Percentiles rank a stretch among this genome's conserved stretches.
Conservation (phyloP, 2,113 vertebrate genomes). For the Cyprinodon variegatus region DNA sequence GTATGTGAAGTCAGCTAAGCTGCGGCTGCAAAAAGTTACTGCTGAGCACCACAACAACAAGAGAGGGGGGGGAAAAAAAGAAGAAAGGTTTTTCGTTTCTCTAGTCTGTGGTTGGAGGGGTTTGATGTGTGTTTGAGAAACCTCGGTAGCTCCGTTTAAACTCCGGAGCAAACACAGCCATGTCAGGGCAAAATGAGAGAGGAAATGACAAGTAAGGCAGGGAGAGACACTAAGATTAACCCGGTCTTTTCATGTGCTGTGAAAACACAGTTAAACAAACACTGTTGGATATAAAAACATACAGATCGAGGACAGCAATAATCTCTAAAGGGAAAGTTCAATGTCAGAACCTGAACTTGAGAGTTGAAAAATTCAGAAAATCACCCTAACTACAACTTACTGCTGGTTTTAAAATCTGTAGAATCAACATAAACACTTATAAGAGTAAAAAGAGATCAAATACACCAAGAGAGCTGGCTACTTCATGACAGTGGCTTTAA, state of each 20-base stretch:
- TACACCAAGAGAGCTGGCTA: constrained; percentile 26
- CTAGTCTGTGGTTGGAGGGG: constrained; percentile 47
- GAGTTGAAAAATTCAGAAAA: constrained; percentile 52
- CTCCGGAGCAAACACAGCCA: constrained; percentile 44
- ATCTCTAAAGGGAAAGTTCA: constrained; percentile 53
- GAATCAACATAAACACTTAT: background rate
- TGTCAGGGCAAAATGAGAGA: constrained; percentile 64
- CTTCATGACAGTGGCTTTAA: constrained; percentile 36
- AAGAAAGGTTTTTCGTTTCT: constrained; percentile 47
- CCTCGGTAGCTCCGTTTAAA: constrained; percentile 51
- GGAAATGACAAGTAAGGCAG: constrained; percentile 71
- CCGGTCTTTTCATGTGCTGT: constrained; percentile 23
- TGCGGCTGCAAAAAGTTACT: constrained; percentile 40
- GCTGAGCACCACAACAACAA: constrained; percentile 21
- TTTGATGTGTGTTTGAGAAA: constrained; percentile 60
- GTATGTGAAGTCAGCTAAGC: constrained; percentile 48
- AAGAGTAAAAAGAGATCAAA: background rate
- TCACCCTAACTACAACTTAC: background rate
- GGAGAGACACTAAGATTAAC: constrained; percentile 51
- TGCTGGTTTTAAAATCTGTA: constrained; percentile 13
- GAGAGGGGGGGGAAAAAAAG: constrained; percentile 33
- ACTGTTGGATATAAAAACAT: constrained; percentile 9
- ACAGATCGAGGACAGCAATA: background rate
- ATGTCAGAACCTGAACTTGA: constrained; percentile 63
- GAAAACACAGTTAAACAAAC: constrained; percentile 23